Base-by-base conservation (phyloP, 2,113 vertebrate species). In the Stegostoma tigrinum region DNA sequence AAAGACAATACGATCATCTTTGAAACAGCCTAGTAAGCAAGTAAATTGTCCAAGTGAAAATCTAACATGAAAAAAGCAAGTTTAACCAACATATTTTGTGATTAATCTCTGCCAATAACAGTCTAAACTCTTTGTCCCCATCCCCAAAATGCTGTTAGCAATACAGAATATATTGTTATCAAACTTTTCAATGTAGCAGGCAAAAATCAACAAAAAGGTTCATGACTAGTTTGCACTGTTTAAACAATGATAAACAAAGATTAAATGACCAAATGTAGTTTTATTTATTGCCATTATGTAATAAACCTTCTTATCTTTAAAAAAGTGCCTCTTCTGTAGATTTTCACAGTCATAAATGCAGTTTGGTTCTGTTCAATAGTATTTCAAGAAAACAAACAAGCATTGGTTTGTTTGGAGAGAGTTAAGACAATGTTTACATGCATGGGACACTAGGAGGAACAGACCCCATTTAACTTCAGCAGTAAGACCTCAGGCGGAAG, bases 1-100 rank as follows among this genome's bases (percentile, higher is more conserved):
- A 96, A 99, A 99, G 38, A 98, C 99, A 24, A 99, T 99, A 52
- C 99, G 98, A 97, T 99, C 99, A 96, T 99, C 99, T 97, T 99
- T 99, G 97, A 99, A 98, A 96, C 98, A 99, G 0, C 99, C 99
- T 99, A 75, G n/a, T 48, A 83, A 72, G 38, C 78, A 89, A 95
- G 87, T 86, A 83, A 95, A 86, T 52, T 19, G 23, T 42, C 17
- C 86, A 94, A 72, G 30, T 66, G 34, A 68, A 95, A 52, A 27
- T 34, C n/a, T 72, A 14, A 95, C 48, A 12, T 52, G 27, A 7
- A 48, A 95, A 45, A 48, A 1, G n/a, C 24, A 15, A 89, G 80
- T 64, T 38, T 42, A 34, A 24, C 3, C 48, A 89, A 90, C 15
- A 66, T 66, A 30, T 61, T 64, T 27, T 64, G 55, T 38, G 21